Evolutionary conservation across 2,113 vertebrate genomes (phyloP), one percentile per base, ranked within the genome.

Genomic region (Seriola rivoliana): DNA sequence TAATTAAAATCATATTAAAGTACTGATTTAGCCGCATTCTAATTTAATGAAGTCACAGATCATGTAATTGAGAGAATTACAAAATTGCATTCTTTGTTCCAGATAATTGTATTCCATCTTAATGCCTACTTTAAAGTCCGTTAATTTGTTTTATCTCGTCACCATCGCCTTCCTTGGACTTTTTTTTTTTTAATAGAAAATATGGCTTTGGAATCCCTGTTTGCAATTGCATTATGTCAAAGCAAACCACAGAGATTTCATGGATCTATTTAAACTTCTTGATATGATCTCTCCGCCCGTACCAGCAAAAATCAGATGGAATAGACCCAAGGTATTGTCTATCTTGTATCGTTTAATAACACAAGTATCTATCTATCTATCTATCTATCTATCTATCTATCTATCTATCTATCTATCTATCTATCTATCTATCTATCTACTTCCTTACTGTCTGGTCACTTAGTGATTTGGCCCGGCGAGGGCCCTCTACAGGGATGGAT

Each of bases 41-140:
- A 85, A 92, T 92, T 91, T 65, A 90, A 92, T 92, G 83, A 84
- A 89, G 84, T 77, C 86, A 76, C 87, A 91, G 71, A 85, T 93
- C 76, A 80, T 81, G 66, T 82, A 90, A 91, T 85, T 88, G 70
- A 84, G 70, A 86, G 64, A 81, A 90, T 89, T 82, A 83, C 59
- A 80, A 88, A 89, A 91, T 70, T 52, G 79, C 78, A 84, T 81
- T 78, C 67, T 89, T 93, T 93, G 80, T 91, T 92, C 76, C 78
- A 73, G 54, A 85, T 90, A 89, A 92, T 89, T 93, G 76, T 92
- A 82, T 88, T 86, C 62, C 13, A 71, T 84, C 73, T 79, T 81
- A 90, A 93, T 85, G 74, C 81, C 83, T 74, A 72, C 62, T 80
- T 74, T 69, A 71, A 85, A 89, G 82, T 84, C 64, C 2, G 6